Evolutionary conservation across 2,888 invertebrate genomes (phyloP).

Genomic region (Andrena haemorrhoa): DNA sequence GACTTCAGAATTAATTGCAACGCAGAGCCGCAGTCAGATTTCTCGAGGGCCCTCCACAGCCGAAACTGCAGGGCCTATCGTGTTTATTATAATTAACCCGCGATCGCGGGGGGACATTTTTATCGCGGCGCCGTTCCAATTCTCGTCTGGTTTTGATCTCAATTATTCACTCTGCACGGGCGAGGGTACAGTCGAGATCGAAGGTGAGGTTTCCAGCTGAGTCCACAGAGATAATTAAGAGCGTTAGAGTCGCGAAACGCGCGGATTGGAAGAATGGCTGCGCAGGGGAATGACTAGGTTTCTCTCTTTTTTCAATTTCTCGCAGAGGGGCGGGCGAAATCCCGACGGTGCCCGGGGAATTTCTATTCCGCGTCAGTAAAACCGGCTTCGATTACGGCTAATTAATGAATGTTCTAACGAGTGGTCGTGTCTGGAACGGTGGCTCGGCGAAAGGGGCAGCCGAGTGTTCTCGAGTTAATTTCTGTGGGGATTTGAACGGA

Average conservation of each 20-base stretch:
- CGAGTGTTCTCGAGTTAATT: conserved; percentile 75
- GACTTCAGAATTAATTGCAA: neutral
- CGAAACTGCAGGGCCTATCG: neutral
- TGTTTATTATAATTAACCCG: conserved; percentile 3
- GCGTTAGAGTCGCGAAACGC: conserved; percentile 46
- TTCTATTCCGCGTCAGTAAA: conserved; percentile 70
- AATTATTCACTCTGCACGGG: conserved; percentile 20
- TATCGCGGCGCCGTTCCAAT: conserved; percentile 11
- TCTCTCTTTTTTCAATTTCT: conserved; percentile 46
- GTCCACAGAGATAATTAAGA: conserved; percentile 67
- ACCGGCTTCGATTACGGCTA: conserved; percentile 71
- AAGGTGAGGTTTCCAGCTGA: conserved; percentile 55
- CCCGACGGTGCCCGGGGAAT: conserved; percentile 53
- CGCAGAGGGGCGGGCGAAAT: conserved; percentile 42
- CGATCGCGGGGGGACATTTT: conserved; percentile 24
- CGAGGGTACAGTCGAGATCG: conserved; percentile 40
- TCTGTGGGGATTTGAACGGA: conserved; percentile 74
- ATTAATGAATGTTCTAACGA: conserved; percentile 73
- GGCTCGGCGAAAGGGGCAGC: conserved; percentile 67
- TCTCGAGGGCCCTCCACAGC: conserved; percentile 10
- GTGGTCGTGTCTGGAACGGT: conserved; percentile 69
- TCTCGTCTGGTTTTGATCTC: conserved; percentile 16
- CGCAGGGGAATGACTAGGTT: conserved; percentile 51
- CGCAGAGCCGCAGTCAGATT: neutral
- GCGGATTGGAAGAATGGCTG: conserved; percentile 51